Evolutionary conservation across 2,113 vertebrate genomes (phyloP).

Genomic region (Hystrix brachyura): DNA sequence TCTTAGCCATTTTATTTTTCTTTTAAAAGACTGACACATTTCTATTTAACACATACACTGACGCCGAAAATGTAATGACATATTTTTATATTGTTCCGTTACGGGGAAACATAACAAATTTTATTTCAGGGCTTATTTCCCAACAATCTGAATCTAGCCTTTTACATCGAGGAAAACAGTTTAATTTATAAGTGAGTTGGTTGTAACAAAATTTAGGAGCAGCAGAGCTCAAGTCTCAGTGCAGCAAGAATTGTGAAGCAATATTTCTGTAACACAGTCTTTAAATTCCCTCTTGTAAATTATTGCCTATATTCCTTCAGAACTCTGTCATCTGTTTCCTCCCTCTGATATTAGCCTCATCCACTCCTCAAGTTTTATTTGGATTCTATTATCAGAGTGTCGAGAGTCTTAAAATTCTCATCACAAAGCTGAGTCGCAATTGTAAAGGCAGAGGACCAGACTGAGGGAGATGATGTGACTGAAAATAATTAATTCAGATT

Average conservation of each 20-base stretch:
- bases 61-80: background rate
- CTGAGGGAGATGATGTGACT: background rate
- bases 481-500: background rate
- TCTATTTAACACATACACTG: background rate
- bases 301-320: constrained; percentile 31
- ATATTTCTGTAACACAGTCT: constrained; percentile 20
- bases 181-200: constrained; percentile 51
- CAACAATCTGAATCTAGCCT: background rate
- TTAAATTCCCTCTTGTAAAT: constrained; percentile 53
- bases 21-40: background rate
- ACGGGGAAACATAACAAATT: background rate
- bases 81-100: constrained; percentile 46
- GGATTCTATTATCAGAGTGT: background rate
- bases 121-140: constrained; percentile 20
- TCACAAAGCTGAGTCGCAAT: background rate
- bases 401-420: constrained; percentile 4
- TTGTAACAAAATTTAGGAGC: constrained; percentile 48
- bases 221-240: constrained; percentile 27
- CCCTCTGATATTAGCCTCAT: background rate
- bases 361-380: background rate
- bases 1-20: background rate
- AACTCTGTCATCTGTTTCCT: constrained; percentile 49
- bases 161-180: constrained; percentile 57
- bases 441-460: background rate
- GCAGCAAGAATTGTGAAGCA: constrained; percentile 35